These are phyloP conservation scores for Hedychridium roseum DNA, from an alignment of 2,888 invertebrate species.

Conservation along the genomic window DNA sequence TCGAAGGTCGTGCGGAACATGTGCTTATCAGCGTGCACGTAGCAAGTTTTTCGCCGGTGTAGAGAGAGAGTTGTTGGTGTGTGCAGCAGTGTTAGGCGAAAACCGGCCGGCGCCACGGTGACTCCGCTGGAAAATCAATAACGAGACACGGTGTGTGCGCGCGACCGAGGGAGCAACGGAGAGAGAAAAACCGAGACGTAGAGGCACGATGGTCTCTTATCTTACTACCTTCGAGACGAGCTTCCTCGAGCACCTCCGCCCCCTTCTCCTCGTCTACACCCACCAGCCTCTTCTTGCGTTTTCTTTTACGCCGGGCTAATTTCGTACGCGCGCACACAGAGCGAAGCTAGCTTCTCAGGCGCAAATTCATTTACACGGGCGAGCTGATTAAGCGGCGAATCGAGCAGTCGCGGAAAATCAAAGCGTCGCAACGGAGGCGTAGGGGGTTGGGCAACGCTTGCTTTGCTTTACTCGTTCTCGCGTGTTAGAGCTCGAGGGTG, in stretches of 20 bases:
- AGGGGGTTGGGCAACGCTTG: too few species aligned
- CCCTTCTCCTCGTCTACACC: not conserved
- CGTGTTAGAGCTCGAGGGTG: too few species aligned
- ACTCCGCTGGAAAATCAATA: slow-evolving; percentile 61
- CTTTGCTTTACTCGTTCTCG: too few species aligned
- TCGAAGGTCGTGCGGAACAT: too few species aligned
- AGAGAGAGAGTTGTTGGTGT: not conserved
- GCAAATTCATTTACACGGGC: slow-evolving; percentile 13
- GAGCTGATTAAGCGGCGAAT: slow-evolving; percentile 23
- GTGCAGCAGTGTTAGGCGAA: not conserved
- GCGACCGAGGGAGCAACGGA: too few species aligned
- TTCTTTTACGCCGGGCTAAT: slow-evolving; percentile 1
- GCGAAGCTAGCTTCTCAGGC: slow-evolving; percentile 11
- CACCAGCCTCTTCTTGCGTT: not conserved
- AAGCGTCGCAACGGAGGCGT: not conserved
- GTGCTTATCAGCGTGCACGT: too few species aligned
- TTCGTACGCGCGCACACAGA: slow-evolving; percentile 5
- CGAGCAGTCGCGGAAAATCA: slow-evolving; percentile 3
- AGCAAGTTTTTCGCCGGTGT: too few species aligned
- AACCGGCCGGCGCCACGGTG: slow-evolving; percentile 55
- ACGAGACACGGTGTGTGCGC: slow-evolving; percentile 42
- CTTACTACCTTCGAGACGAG: too few species aligned
- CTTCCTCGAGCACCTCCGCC: slow-evolving; percentile 2
- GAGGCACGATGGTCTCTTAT: too few species aligned
- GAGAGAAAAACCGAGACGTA: too few species aligned